phyloP scores from a whole-genome alignment of 2,797 vertebrate genomes.

The Anabacerthia variegaticeps region DNA sequence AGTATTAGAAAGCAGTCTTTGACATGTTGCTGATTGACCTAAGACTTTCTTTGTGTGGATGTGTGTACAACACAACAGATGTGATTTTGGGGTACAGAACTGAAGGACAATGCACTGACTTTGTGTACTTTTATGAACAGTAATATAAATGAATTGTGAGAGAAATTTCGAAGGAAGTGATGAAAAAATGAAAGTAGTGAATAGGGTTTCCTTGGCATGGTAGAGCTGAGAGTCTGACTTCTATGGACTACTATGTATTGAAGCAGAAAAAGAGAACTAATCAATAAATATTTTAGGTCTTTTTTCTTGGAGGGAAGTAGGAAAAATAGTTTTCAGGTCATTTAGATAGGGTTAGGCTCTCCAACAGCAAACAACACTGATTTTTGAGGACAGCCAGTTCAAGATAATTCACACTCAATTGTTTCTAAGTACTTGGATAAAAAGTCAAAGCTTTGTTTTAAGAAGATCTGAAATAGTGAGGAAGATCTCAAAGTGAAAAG shows the following conservation, averaged over 20 bases:
- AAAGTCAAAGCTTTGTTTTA: neutral
- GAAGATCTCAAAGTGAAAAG: neutral
- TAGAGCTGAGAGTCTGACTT: neutral
- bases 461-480: neutral
- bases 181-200: neutral
- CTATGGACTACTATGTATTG: neutral
- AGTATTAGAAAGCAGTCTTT: neutral
- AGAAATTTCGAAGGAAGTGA: neutral
- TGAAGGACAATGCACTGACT: neutral
- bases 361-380: neutral
- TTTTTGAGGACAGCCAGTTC: neutral
- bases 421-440: neutral
- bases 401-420: neutral
- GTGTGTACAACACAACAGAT: neutral
- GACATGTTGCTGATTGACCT: neutral
- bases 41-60: neutral
- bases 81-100: neutral
- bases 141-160: neutral
- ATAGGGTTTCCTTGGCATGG: neutral
- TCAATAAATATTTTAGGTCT: neutral
- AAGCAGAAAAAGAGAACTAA: neutral
- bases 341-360: neutral
- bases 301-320: neutral
- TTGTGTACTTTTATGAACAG: neutral
- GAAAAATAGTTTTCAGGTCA: neutral